A percentile compares a stretch with the other conserved stretches of the same genome.
Conservation (phyloP, 2,797 vertebrate species). For the Enteromius fasciolatus region DNA sequence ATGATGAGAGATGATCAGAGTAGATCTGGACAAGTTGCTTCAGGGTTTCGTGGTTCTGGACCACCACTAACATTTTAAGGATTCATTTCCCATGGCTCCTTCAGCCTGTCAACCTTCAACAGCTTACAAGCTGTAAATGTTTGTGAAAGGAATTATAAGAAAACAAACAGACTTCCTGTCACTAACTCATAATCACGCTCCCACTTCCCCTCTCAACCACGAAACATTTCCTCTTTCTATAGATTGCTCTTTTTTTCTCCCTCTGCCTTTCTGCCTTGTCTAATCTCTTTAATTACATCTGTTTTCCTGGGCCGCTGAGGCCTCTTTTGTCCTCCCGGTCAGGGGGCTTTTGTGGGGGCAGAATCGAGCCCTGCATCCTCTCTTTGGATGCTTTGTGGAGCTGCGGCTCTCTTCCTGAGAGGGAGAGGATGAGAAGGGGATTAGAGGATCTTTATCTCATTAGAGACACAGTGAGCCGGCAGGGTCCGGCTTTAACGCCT, state of each 20-base stretch:
- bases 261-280: slow-evolving; percentile 55
- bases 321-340: slow-evolving; percentile 78
- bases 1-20: slow-evolving; percentile 57
- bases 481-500: slow-evolving; percentile 68
- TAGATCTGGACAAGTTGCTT: slow-evolving; percentile 59
- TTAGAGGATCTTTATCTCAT: slow-evolving; percentile 83
- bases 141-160: slow-evolving; percentile 37
- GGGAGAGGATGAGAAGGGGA: slow-evolving; percentile 81
- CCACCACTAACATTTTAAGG: slow-evolving; percentile 27
- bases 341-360: slow-evolving; percentile 68
- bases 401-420: slow-evolving; percentile 72
- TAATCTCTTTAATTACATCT: slow-evolving; percentile 82
- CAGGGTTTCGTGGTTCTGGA: slow-evolving; percentile 30
- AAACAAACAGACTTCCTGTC: slow-evolving; percentile 44
- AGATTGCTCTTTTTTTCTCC: slow-evolving; percentile 51
- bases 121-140: slow-evolving; percentile 22
- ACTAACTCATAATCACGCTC: slow-evolving; percentile 40
- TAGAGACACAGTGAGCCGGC: slow-evolving; percentile 71
- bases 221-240: slow-evolving; percentile 45
- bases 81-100: slow-evolving; percentile 21
- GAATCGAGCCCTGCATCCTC: slow-evolving; percentile 43
- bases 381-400: slow-evolving; percentile 50
- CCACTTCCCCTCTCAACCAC: slow-evolving; percentile 30
- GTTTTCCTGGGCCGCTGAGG: slow-evolving; percentile 69
- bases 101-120: slow-evolving; percentile 24